Evolutionary conservation across 2,888 invertebrate genomes (phyloP).

Genomic region (Opisthograptis luteolata): DNA sequence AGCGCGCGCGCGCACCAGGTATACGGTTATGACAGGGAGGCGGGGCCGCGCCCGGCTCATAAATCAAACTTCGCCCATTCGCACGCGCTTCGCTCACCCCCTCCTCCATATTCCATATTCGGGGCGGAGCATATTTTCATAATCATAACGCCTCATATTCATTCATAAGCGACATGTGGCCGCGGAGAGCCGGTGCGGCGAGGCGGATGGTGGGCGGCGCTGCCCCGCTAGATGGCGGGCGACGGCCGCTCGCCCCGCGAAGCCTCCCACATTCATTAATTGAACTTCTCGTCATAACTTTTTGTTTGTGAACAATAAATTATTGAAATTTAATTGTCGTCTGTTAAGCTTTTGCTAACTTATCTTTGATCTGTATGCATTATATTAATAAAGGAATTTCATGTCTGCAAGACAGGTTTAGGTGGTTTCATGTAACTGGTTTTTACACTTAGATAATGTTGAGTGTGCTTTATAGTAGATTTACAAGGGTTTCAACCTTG

Average conservation of each 20-base stretch:
- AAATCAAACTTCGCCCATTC: constrained; percentile 87
- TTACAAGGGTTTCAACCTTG: too few relatives aligned
- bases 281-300: constrained; percentile 78
- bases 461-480: constrained; percentile 23
- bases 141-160: constrained; percentile 85
- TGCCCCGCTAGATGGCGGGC: constrained; percentile 80
- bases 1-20: constrained; percentile 86
- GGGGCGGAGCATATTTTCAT: constrained; percentile 85
- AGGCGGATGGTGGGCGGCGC: constrained; percentile 71
- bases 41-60: constrained; percentile 86
- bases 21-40: constrained; percentile 88
- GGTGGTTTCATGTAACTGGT: constrained; percentile 30
- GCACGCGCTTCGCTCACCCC: constrained; percentile 86
- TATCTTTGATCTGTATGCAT: constrained; percentile 36
- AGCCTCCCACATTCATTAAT: constrained; percentile 81
- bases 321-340: constrained; percentile 47
- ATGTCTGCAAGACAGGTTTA: constrained; percentile 27
- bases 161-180: constrained; percentile 82
- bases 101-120: constrained; percentile 86
- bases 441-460: constrained; percentile 22
- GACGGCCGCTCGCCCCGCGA: constrained; percentile 62
- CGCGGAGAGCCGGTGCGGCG: constrained; percentile 47
- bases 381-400: constrained; percentile 29
- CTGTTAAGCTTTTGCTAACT: constrained; percentile 44
- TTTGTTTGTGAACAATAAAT: constrained; percentile 65